phyloP scores from a whole-genome alignment of 1,140 invertebrate genomes.

The Macrostomum lignano region DNA sequence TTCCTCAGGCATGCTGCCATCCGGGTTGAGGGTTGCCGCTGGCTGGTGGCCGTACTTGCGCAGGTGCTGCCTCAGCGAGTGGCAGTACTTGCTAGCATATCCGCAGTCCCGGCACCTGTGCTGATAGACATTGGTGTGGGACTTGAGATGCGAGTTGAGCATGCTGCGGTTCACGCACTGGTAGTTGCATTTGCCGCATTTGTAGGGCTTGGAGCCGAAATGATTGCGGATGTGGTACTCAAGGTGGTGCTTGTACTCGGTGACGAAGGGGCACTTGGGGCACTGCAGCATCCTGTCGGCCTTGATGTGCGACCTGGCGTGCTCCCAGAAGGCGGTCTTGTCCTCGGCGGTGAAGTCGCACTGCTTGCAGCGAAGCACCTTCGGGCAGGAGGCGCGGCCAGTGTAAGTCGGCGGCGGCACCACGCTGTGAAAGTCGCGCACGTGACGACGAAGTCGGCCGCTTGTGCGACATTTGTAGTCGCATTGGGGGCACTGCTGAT shows the following conservation, averaged over 20 bases:
- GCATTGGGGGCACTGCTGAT: slow-evolving; percentile 29
- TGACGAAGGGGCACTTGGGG: slow-evolving; percentile 72
- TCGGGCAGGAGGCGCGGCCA: slow-evolving; percentile 43
- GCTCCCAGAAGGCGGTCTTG: slow-evolving; percentile 66
- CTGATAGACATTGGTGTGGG: slow-evolving; percentile 79
- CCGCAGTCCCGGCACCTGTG: slow-evolving; percentile 70
- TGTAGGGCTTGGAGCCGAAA: slow-evolving; percentile 73
- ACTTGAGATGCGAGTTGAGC: slow-evolving; percentile 91
- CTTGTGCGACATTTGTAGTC: slow-evolving; percentile 34
- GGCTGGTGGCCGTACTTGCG: slow-evolving; percentile 55
- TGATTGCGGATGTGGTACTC: slow-evolving; percentile 89
- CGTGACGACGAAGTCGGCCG: slow-evolving; percentile 33
- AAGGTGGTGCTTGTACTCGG: slow-evolving; percentile 89
- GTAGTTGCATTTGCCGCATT: slow-evolving; percentile 43
- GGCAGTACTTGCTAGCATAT: slow-evolving; percentile 89
- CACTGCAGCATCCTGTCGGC: slow-evolving; percentile 64
- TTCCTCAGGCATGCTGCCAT: slow-evolving; percentile 17
- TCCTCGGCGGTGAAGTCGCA: slow-evolving; percentile 55
- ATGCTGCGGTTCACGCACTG: slow-evolving; percentile 90
- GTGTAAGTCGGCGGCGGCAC: slow-evolving; percentile 46
- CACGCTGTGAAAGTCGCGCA: slow-evolving; percentile 30
- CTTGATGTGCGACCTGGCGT: slow-evolving; percentile 58
- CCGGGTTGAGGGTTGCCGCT: slow-evolving; percentile 21
- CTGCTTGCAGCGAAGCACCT: slow-evolving; percentile 64
- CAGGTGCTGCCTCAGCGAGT: slow-evolving; percentile 75